These are phyloP conservation scores for Trachelus stipa DNA, from an alignment of 2,888 invertebrate species.

Conservation along the genomic window DNA sequence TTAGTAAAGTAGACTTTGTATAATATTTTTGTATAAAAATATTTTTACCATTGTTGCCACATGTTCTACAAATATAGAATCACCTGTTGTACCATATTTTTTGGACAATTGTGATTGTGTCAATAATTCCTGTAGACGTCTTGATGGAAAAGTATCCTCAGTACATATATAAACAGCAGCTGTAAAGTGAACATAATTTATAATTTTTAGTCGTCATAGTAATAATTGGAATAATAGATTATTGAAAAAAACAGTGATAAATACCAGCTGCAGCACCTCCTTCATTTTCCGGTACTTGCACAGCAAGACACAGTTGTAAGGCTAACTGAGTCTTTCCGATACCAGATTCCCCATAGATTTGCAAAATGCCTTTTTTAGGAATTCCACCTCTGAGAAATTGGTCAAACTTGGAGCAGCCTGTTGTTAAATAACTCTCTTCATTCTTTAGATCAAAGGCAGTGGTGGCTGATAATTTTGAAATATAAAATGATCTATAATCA, in stretches of 20 bases:
- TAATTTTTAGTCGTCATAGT: background rate
- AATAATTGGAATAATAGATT: background rate
- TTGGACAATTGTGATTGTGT: conserved; percentile 57
- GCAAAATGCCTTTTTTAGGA: conserved; percentile 76
- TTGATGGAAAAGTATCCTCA: conserved; percentile 81
- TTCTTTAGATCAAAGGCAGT: conserved; percentile 26
- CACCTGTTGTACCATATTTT: conserved; percentile 63
- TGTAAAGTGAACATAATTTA: conserved; percentile 38
- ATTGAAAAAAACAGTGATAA: background rate
- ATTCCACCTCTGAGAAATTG: conserved; percentile 76
- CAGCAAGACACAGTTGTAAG: conserved; percentile 76
- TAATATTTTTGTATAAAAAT: background rate
- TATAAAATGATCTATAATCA: background rate
- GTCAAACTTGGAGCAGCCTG: conserved; percentile 74
- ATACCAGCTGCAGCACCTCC: conserved; percentile 71
- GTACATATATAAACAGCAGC: conserved; percentile 81
- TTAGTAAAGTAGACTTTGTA: background rate
- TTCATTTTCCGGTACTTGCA: conserved; percentile 70
- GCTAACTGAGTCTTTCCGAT: conserved; percentile 86
- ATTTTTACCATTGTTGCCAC: conserved; percentile 65
- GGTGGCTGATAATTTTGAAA: conserved; percentile 15
- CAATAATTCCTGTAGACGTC: conserved; percentile 72
- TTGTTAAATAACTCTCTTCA: conserved; percentile 49
- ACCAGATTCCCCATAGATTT: conserved; percentile 85
- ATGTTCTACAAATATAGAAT: conserved; percentile 77